Conservation (phyloP, 1,140 invertebrate species). For the Diploscapter pachys region DNA sequence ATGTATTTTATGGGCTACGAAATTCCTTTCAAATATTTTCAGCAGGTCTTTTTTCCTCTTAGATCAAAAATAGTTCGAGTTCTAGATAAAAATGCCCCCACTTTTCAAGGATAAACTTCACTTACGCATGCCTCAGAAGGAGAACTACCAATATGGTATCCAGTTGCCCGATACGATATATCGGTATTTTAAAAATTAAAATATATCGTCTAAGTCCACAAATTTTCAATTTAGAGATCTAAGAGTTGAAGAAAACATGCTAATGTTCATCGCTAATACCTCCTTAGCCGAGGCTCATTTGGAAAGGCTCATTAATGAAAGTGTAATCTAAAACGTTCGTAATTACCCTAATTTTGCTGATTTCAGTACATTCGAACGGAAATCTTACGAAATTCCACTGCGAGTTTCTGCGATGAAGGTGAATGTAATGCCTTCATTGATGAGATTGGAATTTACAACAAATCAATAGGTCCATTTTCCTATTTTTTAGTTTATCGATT, state of each 20-base stretch:
- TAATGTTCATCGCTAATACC: no score
- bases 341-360: no score
- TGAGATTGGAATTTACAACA: neutral
- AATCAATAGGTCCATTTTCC: neutral
- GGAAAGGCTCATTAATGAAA: neutral
- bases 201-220: no score
- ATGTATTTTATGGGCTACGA: neutral
- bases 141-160: no score
- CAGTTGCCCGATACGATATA: no score
- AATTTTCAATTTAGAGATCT: no score
- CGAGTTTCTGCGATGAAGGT: slow-evolving; percentile 13
- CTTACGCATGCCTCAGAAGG: no score
- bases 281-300: neutral
- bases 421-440: slow-evolving; percentile 13
- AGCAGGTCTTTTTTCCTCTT: neutral
- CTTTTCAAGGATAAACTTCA: no score
- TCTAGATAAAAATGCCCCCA: neutral
- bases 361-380: slow-evolving; percentile 13
- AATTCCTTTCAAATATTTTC: slow-evolving; percentile 2
- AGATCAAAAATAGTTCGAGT: neutral
- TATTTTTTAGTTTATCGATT: neutral
- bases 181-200: no score
- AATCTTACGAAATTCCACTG: neutral
- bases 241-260: no score
- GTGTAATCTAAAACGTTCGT: neutral